phyloP scores from a whole-genome alignment of 2,113 vertebrate species.

The Polypterus senegalus region DNA sequence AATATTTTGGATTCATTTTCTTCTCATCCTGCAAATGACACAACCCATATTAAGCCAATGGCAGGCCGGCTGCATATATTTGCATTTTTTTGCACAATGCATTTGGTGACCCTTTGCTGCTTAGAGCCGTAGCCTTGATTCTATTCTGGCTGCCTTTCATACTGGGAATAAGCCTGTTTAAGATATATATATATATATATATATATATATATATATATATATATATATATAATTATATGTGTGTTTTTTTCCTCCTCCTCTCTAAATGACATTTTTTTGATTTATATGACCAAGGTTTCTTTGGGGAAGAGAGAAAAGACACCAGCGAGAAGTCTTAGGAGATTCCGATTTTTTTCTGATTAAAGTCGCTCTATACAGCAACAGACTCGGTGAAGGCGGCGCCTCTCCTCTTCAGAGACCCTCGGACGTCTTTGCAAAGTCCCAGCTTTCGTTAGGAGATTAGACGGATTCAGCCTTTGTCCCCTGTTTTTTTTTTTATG shows the following conservation, averaged over 20 bases:
- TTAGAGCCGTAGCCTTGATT: conserved; percentile 7
- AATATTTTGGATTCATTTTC: conserved; percentile 33
- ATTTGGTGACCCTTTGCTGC: conserved; percentile 4
- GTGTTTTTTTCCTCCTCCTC: too few species aligned
- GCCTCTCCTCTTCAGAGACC: too few species aligned
- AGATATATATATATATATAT: too few species aligned
- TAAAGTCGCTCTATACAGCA: too few species aligned
- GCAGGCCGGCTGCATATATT: conserved; percentile 26
- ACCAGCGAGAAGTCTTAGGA: conserved; percentile 8
- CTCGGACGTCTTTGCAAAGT: too few species aligned
- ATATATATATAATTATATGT: too few species aligned
- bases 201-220: too few species aligned
- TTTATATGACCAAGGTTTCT: conserved; percentile 5
- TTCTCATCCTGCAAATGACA: conserved; percentile 21
- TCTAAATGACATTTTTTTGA: not conserved
- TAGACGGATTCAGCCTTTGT: too few species aligned
- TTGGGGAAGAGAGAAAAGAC: conserved; percentile 5
- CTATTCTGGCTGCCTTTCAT: conserved; percentile 7
- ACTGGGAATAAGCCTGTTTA: conserved; percentile 3
- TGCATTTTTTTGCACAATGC: conserved; percentile 17
- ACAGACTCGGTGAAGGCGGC: too few species aligned
- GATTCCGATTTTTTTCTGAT: not conserved
- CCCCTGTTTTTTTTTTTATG: too few species aligned
- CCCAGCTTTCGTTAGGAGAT: too few species aligned
- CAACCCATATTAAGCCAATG: conserved; percentile 21